A percentile compares a stretch with the other conserved stretches of the same genome.
phyloP scores from a whole-genome alignment of 2,888 invertebrate genomes.

The Acanthosoma haemorrhoidale region DNA sequence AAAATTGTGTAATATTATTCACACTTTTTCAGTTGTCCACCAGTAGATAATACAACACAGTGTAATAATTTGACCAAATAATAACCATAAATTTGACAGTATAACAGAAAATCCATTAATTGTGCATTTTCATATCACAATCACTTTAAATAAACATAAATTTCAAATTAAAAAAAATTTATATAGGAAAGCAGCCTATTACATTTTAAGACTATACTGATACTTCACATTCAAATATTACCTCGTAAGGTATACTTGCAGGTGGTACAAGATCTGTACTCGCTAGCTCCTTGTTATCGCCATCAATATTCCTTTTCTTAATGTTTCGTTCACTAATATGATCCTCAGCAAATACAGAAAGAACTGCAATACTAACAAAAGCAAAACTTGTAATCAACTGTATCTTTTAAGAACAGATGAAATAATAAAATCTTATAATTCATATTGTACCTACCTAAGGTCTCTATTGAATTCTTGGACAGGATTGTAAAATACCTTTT shows the following conservation, averaged over 20 bases:
- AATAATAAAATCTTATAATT: neutral
- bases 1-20: no score
- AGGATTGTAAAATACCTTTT: constrained; percentile 87
- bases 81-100: no score
- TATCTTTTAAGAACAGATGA: no score
- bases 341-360: constrained; percentile 60
- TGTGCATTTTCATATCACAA: no score
- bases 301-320: constrained; percentile 43
- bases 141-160: no score
- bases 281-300: constrained; percentile 13
- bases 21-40: no score
- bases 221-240: neutral
- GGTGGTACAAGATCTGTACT: neutral
- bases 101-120: no score
- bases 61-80: no score
- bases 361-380: constrained; percentile 60
- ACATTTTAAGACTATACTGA: neutral
- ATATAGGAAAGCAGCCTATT: neutral
- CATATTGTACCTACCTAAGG: constrained; percentile 56
- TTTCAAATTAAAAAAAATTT: no score
- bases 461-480: constrained; percentile 98
- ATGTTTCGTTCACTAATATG: constrained; percentile 44
- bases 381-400: neutral
- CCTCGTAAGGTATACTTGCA: neutral
- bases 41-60: no score